Conservation (phyloP, 2,888 invertebrate genomes). For the Parnassius smintheus region DNA sequence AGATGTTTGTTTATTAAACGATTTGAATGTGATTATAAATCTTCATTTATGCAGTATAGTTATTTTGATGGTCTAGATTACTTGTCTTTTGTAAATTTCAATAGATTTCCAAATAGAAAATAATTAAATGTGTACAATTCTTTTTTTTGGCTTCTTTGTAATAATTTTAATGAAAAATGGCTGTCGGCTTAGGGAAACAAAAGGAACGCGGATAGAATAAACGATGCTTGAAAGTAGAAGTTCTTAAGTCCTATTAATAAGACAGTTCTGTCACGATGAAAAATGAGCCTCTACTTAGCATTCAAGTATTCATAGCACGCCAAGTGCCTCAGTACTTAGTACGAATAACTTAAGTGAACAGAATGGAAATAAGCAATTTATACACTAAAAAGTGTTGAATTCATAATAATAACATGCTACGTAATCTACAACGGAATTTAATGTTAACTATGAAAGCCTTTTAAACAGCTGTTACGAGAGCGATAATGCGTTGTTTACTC, state of each 20-base stretch:
- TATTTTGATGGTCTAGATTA: no score
- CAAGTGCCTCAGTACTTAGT: constrained; percentile 17
- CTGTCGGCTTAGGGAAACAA: constrained; percentile 12
- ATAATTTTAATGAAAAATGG: constrained; percentile 16
- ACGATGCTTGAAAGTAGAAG: constrained; percentile 20
- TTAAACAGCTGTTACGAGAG: constrained; percentile 28
- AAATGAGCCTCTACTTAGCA: constrained; percentile 23
- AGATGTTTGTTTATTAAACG: no score
- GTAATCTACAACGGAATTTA: constrained; percentile 20
- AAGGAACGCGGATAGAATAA: constrained; percentile 24
- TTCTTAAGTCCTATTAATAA: constrained; percentile 28
- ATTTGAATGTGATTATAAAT: no score
- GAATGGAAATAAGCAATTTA: constrained; percentile 17
- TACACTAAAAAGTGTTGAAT: constrained; percentile 1
- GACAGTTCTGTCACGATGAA: constrained; percentile 27
- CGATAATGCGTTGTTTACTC: constrained; percentile 34
- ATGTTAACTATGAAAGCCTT: constrained; percentile 31
- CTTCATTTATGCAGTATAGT: no score
- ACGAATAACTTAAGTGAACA: constrained; percentile 21
- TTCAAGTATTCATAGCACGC: constrained; percentile 20
- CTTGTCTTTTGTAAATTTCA: neutral
- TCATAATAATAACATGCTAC: constrained; percentile 3
- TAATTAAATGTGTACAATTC: neutral
- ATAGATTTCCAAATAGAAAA: neutral
- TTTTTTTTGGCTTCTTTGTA: neutral